Evolutionary conservation across 2,888 invertebrate species (phyloP).

Genomic region (Mythimna pallens): DNA sequence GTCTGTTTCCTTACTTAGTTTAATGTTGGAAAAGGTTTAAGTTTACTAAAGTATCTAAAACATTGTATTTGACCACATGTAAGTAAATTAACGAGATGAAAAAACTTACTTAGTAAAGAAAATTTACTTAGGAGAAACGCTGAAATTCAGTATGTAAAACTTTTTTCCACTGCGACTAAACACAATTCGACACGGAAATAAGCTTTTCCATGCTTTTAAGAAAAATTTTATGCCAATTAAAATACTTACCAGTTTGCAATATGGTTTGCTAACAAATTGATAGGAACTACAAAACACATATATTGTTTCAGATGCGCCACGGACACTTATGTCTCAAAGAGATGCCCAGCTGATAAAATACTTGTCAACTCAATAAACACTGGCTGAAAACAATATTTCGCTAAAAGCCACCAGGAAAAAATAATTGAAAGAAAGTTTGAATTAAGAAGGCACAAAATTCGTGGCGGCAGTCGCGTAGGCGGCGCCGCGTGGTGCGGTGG

Average conservation of each 20-base stretch:
- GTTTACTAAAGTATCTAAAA: not conserved
- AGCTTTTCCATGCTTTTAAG: not conserved
- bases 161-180: constrained; percentile 2
- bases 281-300: constrained; percentile 13
- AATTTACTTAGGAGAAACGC: not conserved
- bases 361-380: constrained; percentile 41
- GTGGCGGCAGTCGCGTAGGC: constrained; percentile 80
- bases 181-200: not conserved
- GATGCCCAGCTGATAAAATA: constrained; percentile 50
- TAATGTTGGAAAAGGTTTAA: not conserved
- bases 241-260: constrained; percentile 12
- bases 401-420: constrained; percentile 49
- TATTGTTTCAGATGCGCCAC: constrained; percentile 60
- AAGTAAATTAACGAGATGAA: not conserved
- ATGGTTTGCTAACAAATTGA: not conserved
- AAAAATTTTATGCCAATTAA: constrained; percentile 3
- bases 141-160: not conserved
- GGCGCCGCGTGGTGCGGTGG: constrained; percentile 80
- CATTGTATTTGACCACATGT: not conserved
- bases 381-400: constrained; percentile 62
- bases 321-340: constrained; percentile 13
- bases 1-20: not conserved
- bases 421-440: constrained; percentile 25
- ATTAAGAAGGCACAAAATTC: constrained; percentile 62
- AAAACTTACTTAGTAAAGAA: no score